These are phyloP conservation scores for Plebejus melissa DNA, from an alignment of 2,888 invertebrate genomes.

Conservation along the genomic window DNA sequence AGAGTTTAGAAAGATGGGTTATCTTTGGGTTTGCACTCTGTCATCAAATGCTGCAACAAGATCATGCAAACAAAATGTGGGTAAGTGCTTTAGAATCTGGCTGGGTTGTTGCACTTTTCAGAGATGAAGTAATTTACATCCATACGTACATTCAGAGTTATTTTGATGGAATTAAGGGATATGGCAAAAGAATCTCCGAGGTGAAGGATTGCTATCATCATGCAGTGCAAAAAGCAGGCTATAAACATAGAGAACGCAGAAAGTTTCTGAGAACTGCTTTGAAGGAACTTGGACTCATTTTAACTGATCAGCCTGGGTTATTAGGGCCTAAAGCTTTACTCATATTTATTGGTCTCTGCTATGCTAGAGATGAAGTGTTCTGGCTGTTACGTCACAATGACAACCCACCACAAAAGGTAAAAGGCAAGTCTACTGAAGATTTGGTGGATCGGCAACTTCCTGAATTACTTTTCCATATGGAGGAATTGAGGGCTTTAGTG, in stretches of 20 bases:
- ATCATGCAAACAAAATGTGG: constrained; percentile 93
- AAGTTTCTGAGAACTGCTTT: constrained; percentile 97
- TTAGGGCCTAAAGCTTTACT: constrained; percentile 98
- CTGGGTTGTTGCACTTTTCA: constrained; percentile 95
- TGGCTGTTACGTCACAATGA: constrained; percentile 98
- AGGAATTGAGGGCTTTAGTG: constrained; percentile 95
- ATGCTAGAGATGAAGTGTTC: constrained; percentile 97
- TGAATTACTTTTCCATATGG: constrained; percentile 98
- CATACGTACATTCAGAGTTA: constrained; percentile 95
- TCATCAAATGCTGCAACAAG: constrained; percentile 91
- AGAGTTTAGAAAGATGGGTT: constrained; percentile 97
- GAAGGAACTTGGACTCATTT: constrained; percentile 95
- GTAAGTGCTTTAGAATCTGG: constrained; percentile 93
- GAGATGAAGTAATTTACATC: constrained; percentile 98
- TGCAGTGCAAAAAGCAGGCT: constrained; percentile 93
- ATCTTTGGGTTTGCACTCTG: constrained; percentile 96
- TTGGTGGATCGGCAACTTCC: constrained; percentile 97
- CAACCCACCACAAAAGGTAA: constrained; percentile 94
- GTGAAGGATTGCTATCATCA: constrained; percentile 96
- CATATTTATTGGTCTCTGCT: constrained; percentile 97
- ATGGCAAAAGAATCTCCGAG: constrained; percentile 94
- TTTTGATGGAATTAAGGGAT: constrained; percentile 97
- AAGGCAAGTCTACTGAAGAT: constrained; percentile 94
- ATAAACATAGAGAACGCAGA: constrained; percentile 95
- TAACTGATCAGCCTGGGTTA: constrained; percentile 98